Evolutionary conservation across 2,113 vertebrate genomes (phyloP), one percentile per base, ranked within the genome.

Genomic region (Vicugna pacos): DNA sequence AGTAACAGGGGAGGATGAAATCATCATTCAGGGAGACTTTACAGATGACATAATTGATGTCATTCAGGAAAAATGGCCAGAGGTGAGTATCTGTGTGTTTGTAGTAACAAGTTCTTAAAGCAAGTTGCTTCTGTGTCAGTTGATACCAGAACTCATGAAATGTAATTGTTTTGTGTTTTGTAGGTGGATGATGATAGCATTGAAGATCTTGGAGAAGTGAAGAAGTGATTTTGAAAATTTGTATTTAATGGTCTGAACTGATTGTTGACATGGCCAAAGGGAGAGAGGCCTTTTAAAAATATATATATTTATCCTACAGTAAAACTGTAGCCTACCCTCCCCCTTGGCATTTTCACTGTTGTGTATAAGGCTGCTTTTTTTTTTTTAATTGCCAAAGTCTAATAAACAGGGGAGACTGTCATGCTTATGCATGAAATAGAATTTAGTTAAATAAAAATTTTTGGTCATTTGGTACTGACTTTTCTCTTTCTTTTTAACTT

Each of bases 21-120:
- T 99, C 95, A 99, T 99, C 98, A 99, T 99, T 99, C 99, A 99
- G 99, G 99, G 99, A 98, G 99, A 99, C 98, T 99, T 99, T 95
- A 99, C 99, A 98, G 99, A 99, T 72, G 99, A 99, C 98, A 99
- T 99, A 26, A 99, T 99, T 11, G 99, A 99, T 72, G 99, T 99
- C 73, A 99, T 99, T 98, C 99, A 99, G 98, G 99, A 99, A 97
- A 99, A 99, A 98, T 99, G 99, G 99, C 99, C 99, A 79, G 99
- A 99, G 99, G 99, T 99, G 97, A 98, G 96, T 85, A 9, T 50
- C 2, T 24, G 6, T 13, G 24, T 1, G 13, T 35, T 19, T 5
- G 8, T 6, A 82, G 83, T 91, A 38, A 26, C 62, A 62, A 48
- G 6, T n/a, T 70, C 73, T 64, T 56, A 82, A 80, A 75, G 52